Evolutionary conservation across 2,113 vertebrate species (phyloP).

Genomic region (Cyprinus carpio): DNA sequence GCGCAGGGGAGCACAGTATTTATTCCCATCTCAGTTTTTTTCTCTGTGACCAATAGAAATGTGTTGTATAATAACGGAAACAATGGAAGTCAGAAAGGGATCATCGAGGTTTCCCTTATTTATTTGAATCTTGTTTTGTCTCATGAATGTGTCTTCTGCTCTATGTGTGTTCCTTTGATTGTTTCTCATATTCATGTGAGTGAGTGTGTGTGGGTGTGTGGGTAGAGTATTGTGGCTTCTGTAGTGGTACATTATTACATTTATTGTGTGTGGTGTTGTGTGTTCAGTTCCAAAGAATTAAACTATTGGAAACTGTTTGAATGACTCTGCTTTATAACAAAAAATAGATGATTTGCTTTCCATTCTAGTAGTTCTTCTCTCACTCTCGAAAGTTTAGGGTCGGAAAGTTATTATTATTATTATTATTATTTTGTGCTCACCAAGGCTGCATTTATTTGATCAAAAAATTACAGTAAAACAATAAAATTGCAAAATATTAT

Average conservation of each 20-base stretch:
- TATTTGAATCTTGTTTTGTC: conserved; percentile 56
- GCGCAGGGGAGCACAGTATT: conserved; percentile 27
- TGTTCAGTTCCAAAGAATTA: conserved; percentile 40
- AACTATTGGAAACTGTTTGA: conserved; percentile 12
- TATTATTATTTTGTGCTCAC: too few species aligned
- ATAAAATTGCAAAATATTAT: too few species aligned
- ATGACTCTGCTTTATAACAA: not conserved
- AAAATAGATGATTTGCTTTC: not conserved
- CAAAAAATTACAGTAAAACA: not conserved
- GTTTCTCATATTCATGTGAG: conserved; percentile 45
- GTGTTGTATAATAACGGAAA: conserved; percentile 50
- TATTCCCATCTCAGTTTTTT: not conserved
- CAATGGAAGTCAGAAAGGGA: conserved; percentile 60
- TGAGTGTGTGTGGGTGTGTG: conserved; percentile 3
- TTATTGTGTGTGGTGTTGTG: conserved; percentile 33
- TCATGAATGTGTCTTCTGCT: conserved; percentile 58
- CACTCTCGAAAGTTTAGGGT: not conserved
- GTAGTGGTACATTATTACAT: conserved; percentile 15
- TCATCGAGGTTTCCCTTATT: conserved; percentile 43
- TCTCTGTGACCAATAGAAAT: conserved; percentile 39
- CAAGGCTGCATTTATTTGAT: not conserved
- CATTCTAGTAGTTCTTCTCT: not conserved
- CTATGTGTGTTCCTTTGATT: conserved; percentile 48
- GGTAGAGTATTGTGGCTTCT: conserved; percentile 7
- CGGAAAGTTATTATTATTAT: too few species aligned